phyloP scores from a whole-genome alignment of 1,140 invertebrate genomes.

The Palaemon carinicauda region DNA sequence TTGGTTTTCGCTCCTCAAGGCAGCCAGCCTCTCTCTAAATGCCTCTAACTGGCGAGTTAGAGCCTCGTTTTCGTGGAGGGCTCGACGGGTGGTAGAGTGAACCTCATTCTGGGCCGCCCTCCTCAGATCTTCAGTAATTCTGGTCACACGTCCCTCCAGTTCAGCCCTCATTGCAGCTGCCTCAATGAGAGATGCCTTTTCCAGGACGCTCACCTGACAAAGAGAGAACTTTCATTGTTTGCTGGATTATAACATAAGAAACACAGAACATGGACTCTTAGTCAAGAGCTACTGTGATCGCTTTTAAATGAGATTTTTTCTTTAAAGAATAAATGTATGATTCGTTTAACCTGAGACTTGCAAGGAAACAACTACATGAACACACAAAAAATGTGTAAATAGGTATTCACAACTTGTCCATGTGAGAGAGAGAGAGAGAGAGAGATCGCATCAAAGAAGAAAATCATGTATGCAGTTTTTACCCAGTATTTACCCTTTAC shows the following conservation, averaged over 20 bases:
- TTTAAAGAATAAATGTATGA: no score
- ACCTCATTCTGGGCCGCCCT: conserved; percentile 50
- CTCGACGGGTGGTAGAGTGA: conserved; percentile 54
- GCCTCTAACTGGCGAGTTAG: conserved; percentile 41
- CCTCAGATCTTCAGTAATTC: conserved; percentile 49
- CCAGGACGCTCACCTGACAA: conserved; percentile 42
- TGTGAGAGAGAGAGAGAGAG: no score
- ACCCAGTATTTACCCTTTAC: not conserved
- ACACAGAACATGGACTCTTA: no score
- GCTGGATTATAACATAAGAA: no score
- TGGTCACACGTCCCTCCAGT: conserved; percentile 33
- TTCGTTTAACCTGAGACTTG: no score
- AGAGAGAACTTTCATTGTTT: no score
- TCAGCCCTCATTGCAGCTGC: conserved; percentile 37
- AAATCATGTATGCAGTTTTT: no score
- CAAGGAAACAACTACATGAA: no score
- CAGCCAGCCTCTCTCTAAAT: conserved; percentile 31
- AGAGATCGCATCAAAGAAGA: not conserved
- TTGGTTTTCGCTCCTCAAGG: conserved; percentile 39
- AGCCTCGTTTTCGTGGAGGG: conserved; percentile 55
- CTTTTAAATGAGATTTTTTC: no score
- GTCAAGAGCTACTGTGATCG: no score
- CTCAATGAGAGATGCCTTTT: conserved; percentile 46
- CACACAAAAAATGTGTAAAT: no score
- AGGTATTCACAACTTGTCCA: no score